These are phyloP conservation scores for Caretta caretta DNA, from an alignment of 2,113 vertebrate species.

Conservation along the genomic window DNA sequence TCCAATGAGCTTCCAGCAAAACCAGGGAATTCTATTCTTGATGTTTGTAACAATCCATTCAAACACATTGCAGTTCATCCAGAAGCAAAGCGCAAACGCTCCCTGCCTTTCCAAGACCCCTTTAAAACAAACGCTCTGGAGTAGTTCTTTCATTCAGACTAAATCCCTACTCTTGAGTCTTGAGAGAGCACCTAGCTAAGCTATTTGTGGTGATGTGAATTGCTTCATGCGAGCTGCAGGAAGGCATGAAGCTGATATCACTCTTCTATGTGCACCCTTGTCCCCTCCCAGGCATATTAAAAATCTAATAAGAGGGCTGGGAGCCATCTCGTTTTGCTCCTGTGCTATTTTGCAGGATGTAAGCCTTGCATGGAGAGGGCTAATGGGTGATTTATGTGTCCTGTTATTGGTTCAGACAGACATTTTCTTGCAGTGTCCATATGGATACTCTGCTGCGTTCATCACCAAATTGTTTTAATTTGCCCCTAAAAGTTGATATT, in stretches of 20 bases:
- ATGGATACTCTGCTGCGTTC: constrained; percentile 37
- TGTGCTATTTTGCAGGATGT: not conserved
- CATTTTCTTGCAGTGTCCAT: constrained; percentile 33
- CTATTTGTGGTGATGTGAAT: not conserved
- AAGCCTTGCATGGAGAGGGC: not conserved
- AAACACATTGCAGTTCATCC: not conserved
- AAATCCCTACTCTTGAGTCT: not conserved
- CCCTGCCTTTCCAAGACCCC: not conserved
- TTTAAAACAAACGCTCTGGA: not conserved
- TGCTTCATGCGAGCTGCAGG: not conserved
- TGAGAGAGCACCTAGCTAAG: not conserved
- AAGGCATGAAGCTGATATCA: not conserved
- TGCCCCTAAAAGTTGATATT: not conserved
- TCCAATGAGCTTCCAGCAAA: not conserved
- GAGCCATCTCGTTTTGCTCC: not conserved
- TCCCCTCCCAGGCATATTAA: not conserved
- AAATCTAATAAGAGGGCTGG: not conserved
- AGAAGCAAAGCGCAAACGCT: not conserved
- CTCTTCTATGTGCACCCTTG: not conserved
- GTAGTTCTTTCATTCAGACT: not conserved
- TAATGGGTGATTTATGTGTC: constrained; percentile 13
- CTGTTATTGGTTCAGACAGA: constrained; percentile 28
- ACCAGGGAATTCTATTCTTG: not conserved
- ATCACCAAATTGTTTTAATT: constrained; percentile 37
- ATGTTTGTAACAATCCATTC: not conserved